Conservation (phyloP, 2,797 vertebrate genomes). For the Tokudaia muenninki region DNA sequence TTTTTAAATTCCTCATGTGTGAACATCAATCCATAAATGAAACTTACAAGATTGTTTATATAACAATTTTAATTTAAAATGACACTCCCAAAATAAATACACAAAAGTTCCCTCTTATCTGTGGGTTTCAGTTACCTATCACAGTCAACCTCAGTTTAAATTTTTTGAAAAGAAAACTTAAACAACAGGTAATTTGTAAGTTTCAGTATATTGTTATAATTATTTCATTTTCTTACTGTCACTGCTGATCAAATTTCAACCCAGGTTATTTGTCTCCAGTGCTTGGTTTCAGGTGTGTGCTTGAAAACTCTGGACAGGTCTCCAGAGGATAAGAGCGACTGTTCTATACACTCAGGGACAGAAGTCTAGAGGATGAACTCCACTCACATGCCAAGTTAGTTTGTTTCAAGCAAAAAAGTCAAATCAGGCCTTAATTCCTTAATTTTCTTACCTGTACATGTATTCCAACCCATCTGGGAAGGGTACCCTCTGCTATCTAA, state of each 20-base stretch:
- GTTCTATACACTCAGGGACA: background rate
- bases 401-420: constrained; percentile 44
- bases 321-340: background rate
- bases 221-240: background rate
- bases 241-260: background rate
- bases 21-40: constrained; percentile 34
- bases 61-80: background rate
- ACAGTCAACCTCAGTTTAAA: background rate
- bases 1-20: constrained; percentile 11
- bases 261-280: background rate
- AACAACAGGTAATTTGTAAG: background rate
- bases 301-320: background rate
- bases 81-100: background rate
- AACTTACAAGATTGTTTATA: constrained; percentile 31
- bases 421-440: background rate
- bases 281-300: background rate
- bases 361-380: background rate
- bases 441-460: background rate
- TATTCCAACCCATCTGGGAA: background rate
- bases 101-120: background rate
- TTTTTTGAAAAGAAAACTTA: background rate
- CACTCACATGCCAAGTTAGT: background rate
- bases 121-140: background rate
- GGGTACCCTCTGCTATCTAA: background rate
- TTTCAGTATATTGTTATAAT: background rate